These are phyloP conservation scores for Pseudolycoriella hygida DNA, from an alignment of 2,888 invertebrate genomes.

Conservation along the genomic window DNA sequence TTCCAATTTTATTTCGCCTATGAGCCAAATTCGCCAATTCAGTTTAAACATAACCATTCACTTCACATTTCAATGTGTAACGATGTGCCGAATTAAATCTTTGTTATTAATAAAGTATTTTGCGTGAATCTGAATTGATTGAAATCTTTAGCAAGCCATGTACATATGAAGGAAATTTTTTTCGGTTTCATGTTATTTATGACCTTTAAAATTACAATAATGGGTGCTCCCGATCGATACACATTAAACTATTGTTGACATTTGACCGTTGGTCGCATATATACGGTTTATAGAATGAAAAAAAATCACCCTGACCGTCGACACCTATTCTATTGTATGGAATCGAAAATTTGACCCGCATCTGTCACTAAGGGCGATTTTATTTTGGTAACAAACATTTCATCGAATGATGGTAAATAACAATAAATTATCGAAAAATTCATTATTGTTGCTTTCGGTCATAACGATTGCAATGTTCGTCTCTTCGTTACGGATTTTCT, in stretches of 20 bases:
- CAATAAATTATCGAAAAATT: conserved; percentile 1
- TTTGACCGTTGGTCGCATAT: conserved; percentile 6
- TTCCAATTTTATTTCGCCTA: too few species aligned
- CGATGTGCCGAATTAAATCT: background rate
- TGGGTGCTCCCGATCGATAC: conserved; percentile 1
- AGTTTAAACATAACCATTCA: too few species aligned
- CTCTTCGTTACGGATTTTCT: too few species aligned
- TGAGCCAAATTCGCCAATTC: too few species aligned
- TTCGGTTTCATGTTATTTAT: background rate
- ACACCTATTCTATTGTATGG: conserved; percentile 6
- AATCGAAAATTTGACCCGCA: conserved; percentile 7
- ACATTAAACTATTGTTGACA: conserved; percentile 7
- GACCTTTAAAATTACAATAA: background rate
- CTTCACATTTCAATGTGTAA: too few species aligned
- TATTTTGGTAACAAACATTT: background rate
- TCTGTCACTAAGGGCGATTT: conserved; percentile 6
- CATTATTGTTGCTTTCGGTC: background rate
- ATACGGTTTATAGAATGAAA: background rate
- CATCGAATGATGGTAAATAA: background rate
- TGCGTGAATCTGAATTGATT: background rate
- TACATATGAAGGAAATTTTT: background rate
- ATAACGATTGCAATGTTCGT: too few species aligned
- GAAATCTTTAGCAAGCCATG: background rate
- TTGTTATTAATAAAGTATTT: background rate
- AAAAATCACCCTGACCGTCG: conserved; percentile 2